These are phyloP conservation scores for Callocephalon fimbriatum DNA, from an alignment of 2,113 vertebrate species.

Conservation along the genomic window DNA sequence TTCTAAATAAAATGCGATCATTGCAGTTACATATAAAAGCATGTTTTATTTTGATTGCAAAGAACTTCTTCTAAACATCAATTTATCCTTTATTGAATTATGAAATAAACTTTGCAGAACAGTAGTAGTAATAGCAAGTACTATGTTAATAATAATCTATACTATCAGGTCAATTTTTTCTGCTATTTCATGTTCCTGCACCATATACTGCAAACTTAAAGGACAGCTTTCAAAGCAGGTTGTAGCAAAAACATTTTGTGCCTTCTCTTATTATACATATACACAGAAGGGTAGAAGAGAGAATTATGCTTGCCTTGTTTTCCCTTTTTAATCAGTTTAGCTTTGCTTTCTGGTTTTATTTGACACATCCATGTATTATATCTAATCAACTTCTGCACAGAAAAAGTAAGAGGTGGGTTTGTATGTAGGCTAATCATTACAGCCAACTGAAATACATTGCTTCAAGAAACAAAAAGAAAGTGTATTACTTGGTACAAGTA, in stretches of 20 bases:
- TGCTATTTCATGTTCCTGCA: not conserved
- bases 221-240: not conserved
- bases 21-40: not conserved
- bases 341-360: not conserved
- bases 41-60: not conserved
- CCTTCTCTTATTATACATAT: not conserved
- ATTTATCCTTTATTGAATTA: not conserved
- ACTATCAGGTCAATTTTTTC: not conserved
- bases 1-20: not conserved
- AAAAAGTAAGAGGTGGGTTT: not conserved
- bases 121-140: not conserved
- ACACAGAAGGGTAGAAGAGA: not conserved
- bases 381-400: not conserved
- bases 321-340: not conserved
- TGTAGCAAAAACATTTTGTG: not conserved
- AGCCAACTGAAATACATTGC: not conserved
- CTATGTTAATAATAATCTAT: not conserved
- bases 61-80: not conserved
- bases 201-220: not conserved
- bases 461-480: not conserved
- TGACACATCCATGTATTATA: not conserved
- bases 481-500: not conserved
- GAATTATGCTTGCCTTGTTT: not conserved
- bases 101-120: not conserved
- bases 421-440: not conserved